A percentile compares a stretch with the other conserved stretches of the same genome.
These are phyloP conservation scores for Coleophora flavipennella DNA, from an alignment of 2,888 invertebrate species.

Conservation along the genomic window DNA sequence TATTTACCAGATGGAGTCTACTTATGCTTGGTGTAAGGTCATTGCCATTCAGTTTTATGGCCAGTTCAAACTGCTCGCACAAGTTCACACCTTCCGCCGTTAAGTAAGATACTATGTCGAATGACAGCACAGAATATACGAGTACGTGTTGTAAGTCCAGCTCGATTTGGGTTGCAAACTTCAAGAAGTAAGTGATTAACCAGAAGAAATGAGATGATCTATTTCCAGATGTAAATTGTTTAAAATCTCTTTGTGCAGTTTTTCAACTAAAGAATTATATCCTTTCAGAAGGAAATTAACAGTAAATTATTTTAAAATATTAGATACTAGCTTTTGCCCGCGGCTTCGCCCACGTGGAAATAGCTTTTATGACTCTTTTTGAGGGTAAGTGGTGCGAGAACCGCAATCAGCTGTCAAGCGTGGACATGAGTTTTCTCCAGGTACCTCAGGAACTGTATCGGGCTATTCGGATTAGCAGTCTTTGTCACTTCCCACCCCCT, in stretches of 20 bases:
- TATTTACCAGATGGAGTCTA: conserved; percentile 78
- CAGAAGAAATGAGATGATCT: conserved; percentile 86
- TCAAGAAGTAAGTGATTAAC: conserved; percentile 84
- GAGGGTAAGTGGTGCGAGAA: too few species aligned
- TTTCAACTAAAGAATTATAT: conserved; percentile 77
- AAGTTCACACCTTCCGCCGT: conserved; percentile 82
- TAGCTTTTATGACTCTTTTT: too few species aligned
- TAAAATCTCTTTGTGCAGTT: conserved; percentile 77
- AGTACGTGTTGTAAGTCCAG: conserved; percentile 79
- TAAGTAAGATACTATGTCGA: conserved; percentile 79
- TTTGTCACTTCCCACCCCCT: too few species aligned
- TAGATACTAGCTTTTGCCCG: too few species aligned
- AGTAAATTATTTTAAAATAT: conserved; percentile 84
- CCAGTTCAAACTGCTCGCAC: conserved; percentile 80
- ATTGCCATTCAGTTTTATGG: conserved; percentile 69
- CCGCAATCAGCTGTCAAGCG: too few species aligned
- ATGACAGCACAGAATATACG: conserved; percentile 77
- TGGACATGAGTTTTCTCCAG: too few species aligned
- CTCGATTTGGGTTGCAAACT: conserved; percentile 83
- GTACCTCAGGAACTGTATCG: too few species aligned
- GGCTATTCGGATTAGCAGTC: too few species aligned
- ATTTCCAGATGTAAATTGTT: conserved; percentile 69
- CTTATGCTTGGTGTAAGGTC: conserved; percentile 78
- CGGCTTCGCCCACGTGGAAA: too few species aligned
- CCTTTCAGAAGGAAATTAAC: conserved; percentile 84